Percentiles rank a stretch among this genome's conserved stretches.
Evolutionary conservation across 2,113 vertebrate species (phyloP).

Genomic region (Notothenia coriiceps): DNA sequence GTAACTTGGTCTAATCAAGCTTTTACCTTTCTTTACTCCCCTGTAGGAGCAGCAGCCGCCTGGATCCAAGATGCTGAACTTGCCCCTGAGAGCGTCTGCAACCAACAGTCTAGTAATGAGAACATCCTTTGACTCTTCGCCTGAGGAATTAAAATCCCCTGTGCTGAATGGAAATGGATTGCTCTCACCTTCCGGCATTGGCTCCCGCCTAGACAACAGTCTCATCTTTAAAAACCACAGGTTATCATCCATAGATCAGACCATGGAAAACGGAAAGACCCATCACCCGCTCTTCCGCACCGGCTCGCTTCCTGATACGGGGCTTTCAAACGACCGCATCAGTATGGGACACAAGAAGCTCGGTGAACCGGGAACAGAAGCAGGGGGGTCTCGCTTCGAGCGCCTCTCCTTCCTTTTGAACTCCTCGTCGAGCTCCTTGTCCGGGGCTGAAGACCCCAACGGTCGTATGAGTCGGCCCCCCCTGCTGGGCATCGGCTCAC

Average conservation of each 20-base stretch:
- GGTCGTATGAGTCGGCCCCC: constrained; percentile 55
- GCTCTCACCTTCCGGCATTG: fast-evolving
- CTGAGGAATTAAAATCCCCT: constrained; percentile 65
- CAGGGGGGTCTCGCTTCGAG: constrained; percentile 47
- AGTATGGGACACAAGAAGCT: background rate
- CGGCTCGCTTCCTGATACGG: constrained; percentile 69
- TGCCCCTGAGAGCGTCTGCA: constrained; percentile 13
- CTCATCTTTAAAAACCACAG: constrained; percentile 85
- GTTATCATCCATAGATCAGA: constrained; percentile 40
- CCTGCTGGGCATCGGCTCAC: background rate
- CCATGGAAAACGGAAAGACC: constrained; percentile 48
- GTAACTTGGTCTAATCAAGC: background rate
- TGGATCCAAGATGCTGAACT: constrained; percentile 15
- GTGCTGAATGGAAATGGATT: constrained; percentile 72
- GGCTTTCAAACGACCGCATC: constrained; percentile 21
- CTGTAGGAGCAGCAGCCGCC: constrained; percentile 43
- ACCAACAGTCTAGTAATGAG: constrained; percentile 70
- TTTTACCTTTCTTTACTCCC: background rate
- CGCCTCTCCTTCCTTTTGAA: constrained; percentile 74
- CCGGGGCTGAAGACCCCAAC: constrained; percentile 29
- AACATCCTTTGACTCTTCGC: constrained; percentile 52
- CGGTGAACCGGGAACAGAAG: background rate
- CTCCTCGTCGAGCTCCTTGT: constrained; percentile 57
- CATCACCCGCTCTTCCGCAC: constrained; percentile 51
- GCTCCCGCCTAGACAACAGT: constrained; percentile 90